phyloP scores from a whole-genome alignment of 2,113 vertebrate species.

The Hiodon tergisus region DNA sequence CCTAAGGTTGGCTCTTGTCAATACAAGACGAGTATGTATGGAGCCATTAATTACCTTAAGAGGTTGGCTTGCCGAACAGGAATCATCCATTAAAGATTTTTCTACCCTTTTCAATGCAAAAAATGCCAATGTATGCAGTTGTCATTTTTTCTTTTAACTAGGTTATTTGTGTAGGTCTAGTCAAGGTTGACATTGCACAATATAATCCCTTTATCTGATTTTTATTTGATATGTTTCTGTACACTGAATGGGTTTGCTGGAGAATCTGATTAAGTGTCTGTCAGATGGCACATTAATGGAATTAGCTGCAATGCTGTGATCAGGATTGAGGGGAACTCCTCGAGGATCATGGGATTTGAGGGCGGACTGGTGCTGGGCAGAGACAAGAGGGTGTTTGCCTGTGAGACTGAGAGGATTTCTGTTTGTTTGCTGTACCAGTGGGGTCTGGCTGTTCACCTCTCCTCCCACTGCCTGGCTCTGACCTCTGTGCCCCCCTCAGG shows the following conservation, averaged over 20 bases:
- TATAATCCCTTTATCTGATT: background rate
- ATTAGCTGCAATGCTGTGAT: conserved; percentile 32
- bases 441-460: conserved; percentile 10
- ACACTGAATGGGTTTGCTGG: background rate
- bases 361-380: conserved; percentile 9
- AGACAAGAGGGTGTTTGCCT: background rate
- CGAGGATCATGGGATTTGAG: conserved; percentile 2
- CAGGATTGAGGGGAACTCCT: conserved; percentile 22
- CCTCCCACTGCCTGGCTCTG: background rate
- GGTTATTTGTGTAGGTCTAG: background rate
- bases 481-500: conserved; percentile 54
- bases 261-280: conserved; percentile 9
- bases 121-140: too few species aligned
- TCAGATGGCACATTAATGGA: conserved; percentile 28
- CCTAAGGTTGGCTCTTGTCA: too few species aligned
- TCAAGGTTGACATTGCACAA: too few species aligned
- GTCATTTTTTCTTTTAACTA: background rate
- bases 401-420: background rate
- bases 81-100: too few species aligned
- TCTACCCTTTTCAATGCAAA: too few species aligned
- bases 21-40: too few species aligned
- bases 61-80: too few species aligned
- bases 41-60: too few species aligned
- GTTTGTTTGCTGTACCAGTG: conserved; percentile 7
- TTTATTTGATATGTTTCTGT: background rate